Percentiles rank a stretch among this genome's conserved stretches.
phyloP scores from a whole-genome alignment of 1,140 invertebrate genomes.

The Sitophilus oryzae region DNA sequence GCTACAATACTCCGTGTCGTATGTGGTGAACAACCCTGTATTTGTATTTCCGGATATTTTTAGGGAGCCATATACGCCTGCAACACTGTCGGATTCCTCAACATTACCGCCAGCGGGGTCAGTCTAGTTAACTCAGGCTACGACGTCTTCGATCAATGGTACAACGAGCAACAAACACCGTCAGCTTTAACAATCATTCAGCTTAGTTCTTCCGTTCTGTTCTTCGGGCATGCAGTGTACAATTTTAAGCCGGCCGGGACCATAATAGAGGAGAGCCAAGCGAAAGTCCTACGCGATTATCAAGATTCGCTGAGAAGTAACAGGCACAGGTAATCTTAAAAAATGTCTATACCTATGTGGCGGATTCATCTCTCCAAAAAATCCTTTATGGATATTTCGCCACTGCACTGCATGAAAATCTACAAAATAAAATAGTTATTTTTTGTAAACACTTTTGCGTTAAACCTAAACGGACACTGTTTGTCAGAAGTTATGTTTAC shows the following conservation, averaged over 20 bases:
- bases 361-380: not conserved
- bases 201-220: conserved; percentile 41
- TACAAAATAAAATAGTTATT: too few species aligned
- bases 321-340: conserved; percentile 31
- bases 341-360: not conserved
- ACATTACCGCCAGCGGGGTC: conserved; percentile 30
- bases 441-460: too few species aligned
- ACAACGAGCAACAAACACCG: conserved; percentile 27
- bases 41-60: conserved; percentile 15
- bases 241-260: conserved; percentile 37
- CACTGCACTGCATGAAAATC: too few species aligned
- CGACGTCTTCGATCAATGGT: conserved; percentile 31
- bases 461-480: too few species aligned
- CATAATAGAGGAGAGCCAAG: conserved; percentile 42
- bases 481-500: too few species aligned
- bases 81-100: conserved; percentile 35
- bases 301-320: conserved; percentile 37
- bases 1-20: too few species aligned
- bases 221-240: conserved; percentile 43
- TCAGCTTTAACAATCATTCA: conserved; percentile 39
- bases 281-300: conserved; percentile 27
- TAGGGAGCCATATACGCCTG: conserved; percentile 28
- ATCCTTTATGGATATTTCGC: too few species aligned
- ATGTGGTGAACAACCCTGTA: too few species aligned
- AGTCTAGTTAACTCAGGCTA: conserved; percentile 35